These are phyloP conservation scores for Sebastes vulpes DNA, from an alignment of 2,797 vertebrate genomes.

Conservation along the genomic window DNA sequence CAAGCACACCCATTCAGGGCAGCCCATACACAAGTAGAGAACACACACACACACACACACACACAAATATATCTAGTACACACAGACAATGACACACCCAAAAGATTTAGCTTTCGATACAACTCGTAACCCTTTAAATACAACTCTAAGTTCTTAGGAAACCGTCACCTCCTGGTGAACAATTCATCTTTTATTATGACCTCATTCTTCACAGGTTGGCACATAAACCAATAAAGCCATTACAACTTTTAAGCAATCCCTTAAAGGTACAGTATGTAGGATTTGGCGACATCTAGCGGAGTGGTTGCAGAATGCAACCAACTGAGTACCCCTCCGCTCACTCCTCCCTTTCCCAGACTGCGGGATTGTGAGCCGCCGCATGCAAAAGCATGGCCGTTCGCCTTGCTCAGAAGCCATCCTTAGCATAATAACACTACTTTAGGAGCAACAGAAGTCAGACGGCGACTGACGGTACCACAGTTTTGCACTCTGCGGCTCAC, in stretches of 20 bases:
- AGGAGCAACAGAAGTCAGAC: no score
- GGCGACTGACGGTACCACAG: background rate
- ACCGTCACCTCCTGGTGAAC: background rate
- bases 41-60: background rate
- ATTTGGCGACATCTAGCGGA: background rate
- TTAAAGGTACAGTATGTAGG: background rate
- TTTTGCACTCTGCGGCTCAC: background rate
- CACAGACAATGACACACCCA: conserved; percentile 1
- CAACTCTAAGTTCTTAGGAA: no score
- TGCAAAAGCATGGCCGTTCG: accelerated
- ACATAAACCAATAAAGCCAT: background rate
- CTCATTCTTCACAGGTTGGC: background rate
- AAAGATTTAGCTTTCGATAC: background rate
- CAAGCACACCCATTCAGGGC: conserved; percentile 13
- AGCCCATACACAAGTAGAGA: background rate
- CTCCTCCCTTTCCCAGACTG: background rate
- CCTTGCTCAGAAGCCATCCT: no score
- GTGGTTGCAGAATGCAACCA: background rate
- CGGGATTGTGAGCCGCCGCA: background rate
- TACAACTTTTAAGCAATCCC: background rate
- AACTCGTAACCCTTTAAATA: background rate
- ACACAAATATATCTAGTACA: background rate
- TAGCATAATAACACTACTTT: no score
- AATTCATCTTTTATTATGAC: background rate
- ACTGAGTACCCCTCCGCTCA: background rate